phyloP scores from a whole-genome alignment of 37 sponge, comb jelly and placozoan genomes.

The Dysidea cf. avara region DNA sequence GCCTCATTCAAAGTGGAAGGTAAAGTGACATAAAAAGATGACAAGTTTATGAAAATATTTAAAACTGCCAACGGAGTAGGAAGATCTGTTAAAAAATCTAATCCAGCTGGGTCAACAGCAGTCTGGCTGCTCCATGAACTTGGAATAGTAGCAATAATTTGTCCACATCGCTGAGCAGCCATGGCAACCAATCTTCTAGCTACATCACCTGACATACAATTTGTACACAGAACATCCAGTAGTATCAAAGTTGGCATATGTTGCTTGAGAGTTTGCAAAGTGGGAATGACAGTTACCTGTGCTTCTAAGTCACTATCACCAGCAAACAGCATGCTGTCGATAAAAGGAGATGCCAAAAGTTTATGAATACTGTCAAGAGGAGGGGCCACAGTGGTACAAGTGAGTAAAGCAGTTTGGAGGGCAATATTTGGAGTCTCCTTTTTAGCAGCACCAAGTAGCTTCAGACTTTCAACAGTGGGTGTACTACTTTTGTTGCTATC shows the following conservation, averaged over 20 bases:
- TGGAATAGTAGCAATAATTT: too few relatives aligned
- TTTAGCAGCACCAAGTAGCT: too few relatives aligned
- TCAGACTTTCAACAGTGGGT: too few relatives aligned
- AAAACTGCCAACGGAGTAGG: too few relatives aligned
- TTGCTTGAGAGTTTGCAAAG: slow-evolving; percentile 26
- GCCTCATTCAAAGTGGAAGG: too few relatives aligned
- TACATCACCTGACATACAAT: slow-evolving; percentile 25
- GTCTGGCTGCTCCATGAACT: too few relatives aligned
- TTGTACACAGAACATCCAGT: slow-evolving; percentile 72
- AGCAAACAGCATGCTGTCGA: slow-evolving; percentile 64
- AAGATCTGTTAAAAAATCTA: too few relatives aligned
- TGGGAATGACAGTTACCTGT: slow-evolving; percentile 23
- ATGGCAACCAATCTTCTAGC: slow-evolving; percentile 46
- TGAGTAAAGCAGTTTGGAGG: slow-evolving; percentile 64
- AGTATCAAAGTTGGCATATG: slow-evolving; percentile 62
- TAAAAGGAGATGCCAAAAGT: slow-evolving; percentile 45
- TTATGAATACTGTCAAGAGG: slow-evolving; percentile 57
- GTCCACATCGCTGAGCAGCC: slow-evolving; percentile 30
- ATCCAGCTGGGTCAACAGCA: too few relatives aligned
- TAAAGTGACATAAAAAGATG: too few relatives aligned
- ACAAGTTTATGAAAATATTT: too few relatives aligned
- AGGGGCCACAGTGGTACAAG: slow-evolving; percentile 35
- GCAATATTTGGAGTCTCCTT: too few relatives aligned
- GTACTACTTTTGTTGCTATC: too few relatives aligned
- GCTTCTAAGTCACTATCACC: slow-evolving; percentile 57